Percentiles rank a stretch among this genome's conserved stretches.
Evolutionary conservation across 2,888 invertebrate genomes (phyloP).

Genomic region (Timandra comae): DNA sequence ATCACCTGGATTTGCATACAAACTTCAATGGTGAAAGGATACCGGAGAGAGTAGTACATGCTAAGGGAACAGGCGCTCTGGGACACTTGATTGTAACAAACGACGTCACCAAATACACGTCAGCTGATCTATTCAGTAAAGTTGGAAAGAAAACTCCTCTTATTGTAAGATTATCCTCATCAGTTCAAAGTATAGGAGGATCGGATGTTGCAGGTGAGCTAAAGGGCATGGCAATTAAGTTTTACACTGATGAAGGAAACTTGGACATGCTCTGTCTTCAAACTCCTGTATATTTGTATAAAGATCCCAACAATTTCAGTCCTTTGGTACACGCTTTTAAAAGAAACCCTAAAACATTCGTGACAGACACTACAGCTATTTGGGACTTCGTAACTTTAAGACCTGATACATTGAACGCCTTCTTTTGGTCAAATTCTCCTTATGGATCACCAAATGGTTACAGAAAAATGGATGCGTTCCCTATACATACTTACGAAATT

Average conservation of each 20-base stretch:
- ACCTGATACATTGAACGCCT: conserved; percentile 82
- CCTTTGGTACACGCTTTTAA: conserved; percentile 70
- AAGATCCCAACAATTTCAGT: conserved; percentile 72
- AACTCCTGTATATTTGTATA: conserved; percentile 74
- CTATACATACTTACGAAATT: conserved; percentile 91
- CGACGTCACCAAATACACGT: conserved; percentile 81
- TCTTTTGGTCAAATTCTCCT: conserved; percentile 86
- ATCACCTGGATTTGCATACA: conserved; percentile 66
- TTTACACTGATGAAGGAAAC: conserved; percentile 42
- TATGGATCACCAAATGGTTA: conserved; percentile 92
- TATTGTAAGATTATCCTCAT: conserved; percentile 75
- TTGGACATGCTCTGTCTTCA: conserved; percentile 57
- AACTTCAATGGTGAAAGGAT: conserved; percentile 87
- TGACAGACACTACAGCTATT: conserved; percentile 45
- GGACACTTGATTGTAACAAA: conserved; percentile 89
- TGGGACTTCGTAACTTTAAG: conserved; percentile 71
- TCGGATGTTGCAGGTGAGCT: conserved; percentile 57
- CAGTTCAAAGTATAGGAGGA: conserved; percentile 79
- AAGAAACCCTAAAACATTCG: conserved; percentile 75
- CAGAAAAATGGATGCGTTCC: conserved; percentile 92
- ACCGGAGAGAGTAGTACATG: conserved; percentile 93
- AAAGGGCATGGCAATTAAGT: conserved; percentile 60
- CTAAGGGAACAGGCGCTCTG: conserved; percentile 91
- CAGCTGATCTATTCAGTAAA: conserved; percentile 76
- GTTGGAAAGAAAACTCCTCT: conserved; percentile 78